Conservation (phyloP, 2,113 vertebrate species). For the Grallaria varia region DNA sequence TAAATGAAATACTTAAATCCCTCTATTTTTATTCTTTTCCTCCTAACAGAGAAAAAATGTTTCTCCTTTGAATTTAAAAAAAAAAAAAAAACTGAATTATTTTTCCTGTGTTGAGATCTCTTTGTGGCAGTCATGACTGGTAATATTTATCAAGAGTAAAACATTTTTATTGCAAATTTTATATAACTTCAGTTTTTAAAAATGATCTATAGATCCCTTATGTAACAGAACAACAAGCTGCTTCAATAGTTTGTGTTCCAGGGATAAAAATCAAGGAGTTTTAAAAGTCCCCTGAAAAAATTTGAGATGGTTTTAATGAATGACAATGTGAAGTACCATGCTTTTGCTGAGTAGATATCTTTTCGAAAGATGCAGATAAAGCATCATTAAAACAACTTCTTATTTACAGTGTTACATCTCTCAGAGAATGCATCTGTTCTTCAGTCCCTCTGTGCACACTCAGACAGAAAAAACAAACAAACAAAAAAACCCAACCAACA, state of each 20-base stretch:
- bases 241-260: background rate
- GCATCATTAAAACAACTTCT: background rate
- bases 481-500: too few species aligned
- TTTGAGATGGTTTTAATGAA: background rate
- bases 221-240: background rate
- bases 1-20: background rate
- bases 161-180: background rate
- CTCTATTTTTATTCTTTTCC: background rate
- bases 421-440: background rate
- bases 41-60: background rate
- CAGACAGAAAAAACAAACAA: background rate
- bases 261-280: background rate
- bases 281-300: background rate
- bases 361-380: conserved; percentile 14
- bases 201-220: background rate
- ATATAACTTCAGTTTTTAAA: background rate
- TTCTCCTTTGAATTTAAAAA: background rate
- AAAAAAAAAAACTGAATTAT: background rate
- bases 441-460: background rate
- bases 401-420: background rate
- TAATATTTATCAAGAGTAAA: background rate
- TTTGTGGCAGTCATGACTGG: background rate
- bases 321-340: background rate
- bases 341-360: background rate
- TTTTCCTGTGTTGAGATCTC: background rate